phyloP scores from a whole-genome alignment of 2,888 invertebrate species.

The Deilephila porcellus region DNA sequence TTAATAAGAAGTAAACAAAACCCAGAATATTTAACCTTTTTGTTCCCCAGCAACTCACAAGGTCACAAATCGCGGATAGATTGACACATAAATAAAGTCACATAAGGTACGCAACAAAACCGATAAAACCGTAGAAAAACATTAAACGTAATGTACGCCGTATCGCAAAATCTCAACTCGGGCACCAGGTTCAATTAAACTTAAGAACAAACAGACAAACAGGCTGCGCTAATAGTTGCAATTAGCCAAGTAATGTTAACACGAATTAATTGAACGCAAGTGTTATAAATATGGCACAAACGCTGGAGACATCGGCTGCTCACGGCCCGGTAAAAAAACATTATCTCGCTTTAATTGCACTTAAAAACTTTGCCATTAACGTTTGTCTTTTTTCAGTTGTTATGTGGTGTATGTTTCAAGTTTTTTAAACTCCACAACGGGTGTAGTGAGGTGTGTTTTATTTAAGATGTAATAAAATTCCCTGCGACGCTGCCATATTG shows the following conservation, averaged over 20 bases:
- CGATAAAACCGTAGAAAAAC: slow-evolving; percentile 4
- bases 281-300: slow-evolving; percentile 26
- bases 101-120: background rate
- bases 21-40: background rate
- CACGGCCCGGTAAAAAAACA: slow-evolving; percentile 11
- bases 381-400: slow-evolving; percentile 17
- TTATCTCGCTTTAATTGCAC: slow-evolving; percentile 22
- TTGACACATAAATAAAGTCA: slow-evolving; percentile 3
- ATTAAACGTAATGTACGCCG: slow-evolving; percentile 18
- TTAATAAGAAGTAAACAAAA: background rate
- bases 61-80: slow-evolving; percentile 12
- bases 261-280: slow-evolving; percentile 43
- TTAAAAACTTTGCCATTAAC: slow-evolving; percentile 25
- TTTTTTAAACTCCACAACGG: slow-evolving; percentile 4
- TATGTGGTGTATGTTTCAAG: slow-evolving; percentile 18
- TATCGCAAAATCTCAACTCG: slow-evolving; percentile 1
- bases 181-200: slow-evolving; percentile 20
- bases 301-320: background rate
- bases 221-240: slow-evolving; percentile 32
- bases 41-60: background rate
- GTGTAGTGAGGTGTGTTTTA: slow-evolving; percentile 8
- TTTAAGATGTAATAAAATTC: slow-evolving; percentile 1
- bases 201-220: slow-evolving; percentile 47
- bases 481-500: background rate
- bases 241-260: slow-evolving; percentile 49